These are phyloP conservation scores for Spodoptera frugiperda DNA, from an alignment of 1,140 invertebrate species.

Conservation along the genomic window DNA sequence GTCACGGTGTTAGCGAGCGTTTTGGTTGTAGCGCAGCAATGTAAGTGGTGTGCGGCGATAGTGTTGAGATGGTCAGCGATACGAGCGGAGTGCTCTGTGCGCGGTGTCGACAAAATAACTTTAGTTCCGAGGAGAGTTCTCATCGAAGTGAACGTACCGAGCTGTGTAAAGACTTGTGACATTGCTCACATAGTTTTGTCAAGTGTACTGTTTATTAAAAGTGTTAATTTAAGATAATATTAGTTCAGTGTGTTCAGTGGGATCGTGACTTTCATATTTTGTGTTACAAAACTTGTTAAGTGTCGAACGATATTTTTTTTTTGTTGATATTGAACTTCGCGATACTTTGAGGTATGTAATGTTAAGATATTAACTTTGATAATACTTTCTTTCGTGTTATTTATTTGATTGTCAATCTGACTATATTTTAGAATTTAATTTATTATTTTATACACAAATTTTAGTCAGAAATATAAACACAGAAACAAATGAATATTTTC, in stretches of 20 bases:
- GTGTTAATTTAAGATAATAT: slow-evolving; percentile 3
- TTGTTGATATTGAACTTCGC: slow-evolving; percentile 14
- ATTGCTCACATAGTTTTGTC: slow-evolving; percentile 16
- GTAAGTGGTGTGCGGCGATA: slow-evolving; percentile 43
- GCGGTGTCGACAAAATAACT: slow-evolving; percentile 67
- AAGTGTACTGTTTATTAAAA: slow-evolving; percentile 26
- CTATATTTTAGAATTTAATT: too few species aligned
- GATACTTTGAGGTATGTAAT: slow-evolving; percentile 32
- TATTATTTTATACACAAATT: too few species aligned
- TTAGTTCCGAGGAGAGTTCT: slow-evolving; percentile 64
- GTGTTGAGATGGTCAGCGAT: slow-evolving; percentile 35
- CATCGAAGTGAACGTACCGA: slow-evolving; percentile 56
- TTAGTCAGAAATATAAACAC: too few species aligned
- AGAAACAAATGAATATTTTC: too few species aligned
- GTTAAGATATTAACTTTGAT: not conserved
- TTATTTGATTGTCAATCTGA: too few species aligned
- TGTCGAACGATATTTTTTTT: slow-evolving; percentile 15
- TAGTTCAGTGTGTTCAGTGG: slow-evolving; percentile 4
- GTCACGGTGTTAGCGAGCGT: slow-evolving; percentile 19
- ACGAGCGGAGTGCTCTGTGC: slow-evolving; percentile 35
- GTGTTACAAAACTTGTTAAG: slow-evolving; percentile 32
- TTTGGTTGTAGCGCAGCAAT: slow-evolving; percentile 51
- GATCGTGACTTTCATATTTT: slow-evolving; percentile 24
- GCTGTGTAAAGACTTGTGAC: slow-evolving; percentile 4
- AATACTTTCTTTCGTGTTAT: not conserved